Percentiles rank a stretch among this genome's conserved stretches.
Conservation (phyloP, 2,113 vertebrate genomes). For the Onychorhynchus coronatus region DNA sequence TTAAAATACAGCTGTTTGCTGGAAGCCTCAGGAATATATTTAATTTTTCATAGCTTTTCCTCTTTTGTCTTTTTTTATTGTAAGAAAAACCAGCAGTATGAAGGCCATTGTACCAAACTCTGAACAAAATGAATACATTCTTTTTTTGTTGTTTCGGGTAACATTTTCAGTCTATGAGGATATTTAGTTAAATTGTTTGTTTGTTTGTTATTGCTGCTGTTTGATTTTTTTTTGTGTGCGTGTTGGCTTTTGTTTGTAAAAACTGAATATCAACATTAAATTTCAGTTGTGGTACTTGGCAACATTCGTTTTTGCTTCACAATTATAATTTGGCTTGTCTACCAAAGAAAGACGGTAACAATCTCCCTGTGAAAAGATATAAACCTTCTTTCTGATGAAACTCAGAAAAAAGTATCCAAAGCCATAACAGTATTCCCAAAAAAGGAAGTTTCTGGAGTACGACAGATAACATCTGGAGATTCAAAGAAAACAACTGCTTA, state of each 20-base stretch:
- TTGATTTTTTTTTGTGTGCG: neutral
- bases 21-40: neutral
- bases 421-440: neutral
- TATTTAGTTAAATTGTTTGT: neutral
- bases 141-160: neutral
- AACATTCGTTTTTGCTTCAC: neutral
- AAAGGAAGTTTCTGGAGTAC: neutral
- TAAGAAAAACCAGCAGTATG: neutral
- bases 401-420: neutral
- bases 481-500: neutral
- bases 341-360: neutral
- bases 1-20: neutral
- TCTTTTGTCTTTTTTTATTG: neutral
- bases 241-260: neutral
- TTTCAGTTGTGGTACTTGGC: neutral
- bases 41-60: neutral
- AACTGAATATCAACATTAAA: neutral
- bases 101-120: neutral
- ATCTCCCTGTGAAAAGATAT: neutral
- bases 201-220: neutral
- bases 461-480: neutral
- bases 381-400: neutral
- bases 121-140: neutral
- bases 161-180: neutral
- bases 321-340: neutral